Base-by-base conservation (phyloP, 2,113 vertebrate species). In the Elephantulus edwardii region DNA sequence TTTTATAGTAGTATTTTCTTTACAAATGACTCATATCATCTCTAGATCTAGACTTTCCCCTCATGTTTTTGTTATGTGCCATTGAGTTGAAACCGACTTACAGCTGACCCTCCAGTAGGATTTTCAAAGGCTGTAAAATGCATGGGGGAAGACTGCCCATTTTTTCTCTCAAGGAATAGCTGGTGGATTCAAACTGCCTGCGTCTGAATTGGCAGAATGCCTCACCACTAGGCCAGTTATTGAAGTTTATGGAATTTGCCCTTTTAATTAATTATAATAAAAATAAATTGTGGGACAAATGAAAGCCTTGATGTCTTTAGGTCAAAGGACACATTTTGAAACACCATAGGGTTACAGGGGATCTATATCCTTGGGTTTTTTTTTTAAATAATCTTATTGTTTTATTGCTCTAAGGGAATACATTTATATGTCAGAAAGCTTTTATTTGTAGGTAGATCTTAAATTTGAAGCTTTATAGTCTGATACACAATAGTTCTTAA, bases 1-100 rank as follows among this genome's bases (percentile, higher is more conserved):
- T 92, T 94, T 44, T 92, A 85, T 42, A 70, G 48, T 81, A n/a
- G n/a, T 35, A 4, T 79, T 85, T 70, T 84, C 28, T 89, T 89
- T 90, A 88, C n/a, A 88, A 82, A 88, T 81, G n/a, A 88, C 81
- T 40, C 9, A 4, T 80, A 56, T 78, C 4, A 75, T 66, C 66
- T 58, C 71, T 90, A 64, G 30, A 30, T 84, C 24, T 42, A 86
- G 58, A 68, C 30, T 62, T 26, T 30, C 12, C 5, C n/a, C n/a
- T n/a, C n/a, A n/a, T n/a, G n/a, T n/a, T n/a, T n/a, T n/a, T n/a
- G n/a, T n/a, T n/a, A n/a, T n/a, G n/a, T n/a, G n/a, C n/a, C n/a
- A n/a, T n/a, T n/a, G n/a, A n/a, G n/a, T n/a, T n/a, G n/a, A n/a
- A n/a, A n/a, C n/a, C n/a, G n/a, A n/a, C n/a, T n/a, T n/a, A n/a